These are phyloP conservation scores for Eurystomus gularis DNA, from an alignment of 2,113 vertebrate genomes.

Conservation along the genomic window DNA sequence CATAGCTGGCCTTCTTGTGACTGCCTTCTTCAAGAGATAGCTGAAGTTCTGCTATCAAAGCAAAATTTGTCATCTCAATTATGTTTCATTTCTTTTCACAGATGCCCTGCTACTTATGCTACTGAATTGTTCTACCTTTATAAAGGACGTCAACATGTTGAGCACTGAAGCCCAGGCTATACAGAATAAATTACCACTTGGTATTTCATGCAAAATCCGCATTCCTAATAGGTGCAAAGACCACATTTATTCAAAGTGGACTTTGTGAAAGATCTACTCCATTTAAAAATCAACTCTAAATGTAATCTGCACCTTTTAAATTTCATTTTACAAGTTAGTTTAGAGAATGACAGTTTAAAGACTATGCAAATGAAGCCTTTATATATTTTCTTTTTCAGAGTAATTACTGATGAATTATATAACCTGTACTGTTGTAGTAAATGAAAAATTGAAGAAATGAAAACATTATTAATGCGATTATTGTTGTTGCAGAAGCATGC, in stretches of 20 bases:
- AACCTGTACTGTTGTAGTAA: background rate
- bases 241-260: background rate
- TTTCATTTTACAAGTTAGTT: background rate
- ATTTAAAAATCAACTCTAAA: background rate
- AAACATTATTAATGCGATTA: background rate
- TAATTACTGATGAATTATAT: background rate
- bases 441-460: background rate
- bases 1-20: background rate
- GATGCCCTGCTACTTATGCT: background rate
- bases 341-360: background rate
- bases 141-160: background rate
- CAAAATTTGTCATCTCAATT: background rate
- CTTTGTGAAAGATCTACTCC: background rate
- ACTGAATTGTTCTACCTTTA: background rate
- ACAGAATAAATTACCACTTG: background rate
- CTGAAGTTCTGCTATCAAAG: background rate
- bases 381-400: background rate
- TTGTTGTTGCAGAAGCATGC: background rate
- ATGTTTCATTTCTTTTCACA: background rate
- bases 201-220: background rate
- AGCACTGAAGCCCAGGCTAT: background rate
- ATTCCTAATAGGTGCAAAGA: background rate
- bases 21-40: background rate
- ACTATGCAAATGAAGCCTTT: background rate
- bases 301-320: background rate